Evolutionary conservation across 2,888 invertebrate species (phyloP).

Genomic region (Yponomeuta malinellus): DNA sequence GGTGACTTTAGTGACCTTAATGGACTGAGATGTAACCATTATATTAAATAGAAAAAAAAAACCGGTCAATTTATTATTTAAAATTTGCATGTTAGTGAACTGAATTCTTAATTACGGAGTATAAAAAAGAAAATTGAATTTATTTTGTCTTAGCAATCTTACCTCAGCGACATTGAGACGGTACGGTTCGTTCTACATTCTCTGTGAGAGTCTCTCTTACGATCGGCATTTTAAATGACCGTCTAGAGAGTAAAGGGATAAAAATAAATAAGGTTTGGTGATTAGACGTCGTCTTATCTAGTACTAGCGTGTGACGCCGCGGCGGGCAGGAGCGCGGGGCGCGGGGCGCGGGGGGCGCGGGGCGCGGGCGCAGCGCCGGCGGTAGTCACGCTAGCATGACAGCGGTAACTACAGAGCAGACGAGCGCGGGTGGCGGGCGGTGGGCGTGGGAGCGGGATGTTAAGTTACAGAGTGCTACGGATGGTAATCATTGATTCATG

Average conservation of each 20-base stretch:
- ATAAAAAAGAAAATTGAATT: constrained; percentile 28
- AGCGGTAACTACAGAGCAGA: constrained; percentile 73
- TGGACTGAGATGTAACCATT: constrained; percentile 1
- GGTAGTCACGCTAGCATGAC: constrained; percentile 56
- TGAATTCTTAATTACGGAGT: constrained; percentile 3
- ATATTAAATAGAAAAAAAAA: not conserved
- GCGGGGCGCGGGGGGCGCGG: constrained; percentile 26
- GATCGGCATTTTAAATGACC: constrained; percentile 79
- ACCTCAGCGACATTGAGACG: constrained; percentile 71
- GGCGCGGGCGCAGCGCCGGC: constrained; percentile 1
- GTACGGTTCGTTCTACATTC: constrained; percentile 75
- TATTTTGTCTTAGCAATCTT: constrained; percentile 63
- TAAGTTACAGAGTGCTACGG: constrained; percentile 78
- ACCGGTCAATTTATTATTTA: constrained; percentile 5
- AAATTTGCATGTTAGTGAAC: constrained; percentile 7
- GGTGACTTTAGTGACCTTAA: constrained; percentile 4
- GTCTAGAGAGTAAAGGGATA: constrained; percentile 80
- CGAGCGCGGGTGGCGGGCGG: constrained; percentile 57
- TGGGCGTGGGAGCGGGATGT: constrained; percentile 78
- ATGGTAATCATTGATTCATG: constrained; percentile 85
- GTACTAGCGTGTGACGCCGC: constrained; percentile 48
- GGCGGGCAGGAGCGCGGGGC: constrained; percentile 30
- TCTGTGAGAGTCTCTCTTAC: constrained; percentile 74
- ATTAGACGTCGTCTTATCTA: constrained; percentile 64
- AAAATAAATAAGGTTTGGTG: constrained; percentile 76